Evolutionary conservation across 2,888 invertebrate species (phyloP), one percentile per base, ranked within the genome.

Genomic region (Drosophila yooni): DNA sequence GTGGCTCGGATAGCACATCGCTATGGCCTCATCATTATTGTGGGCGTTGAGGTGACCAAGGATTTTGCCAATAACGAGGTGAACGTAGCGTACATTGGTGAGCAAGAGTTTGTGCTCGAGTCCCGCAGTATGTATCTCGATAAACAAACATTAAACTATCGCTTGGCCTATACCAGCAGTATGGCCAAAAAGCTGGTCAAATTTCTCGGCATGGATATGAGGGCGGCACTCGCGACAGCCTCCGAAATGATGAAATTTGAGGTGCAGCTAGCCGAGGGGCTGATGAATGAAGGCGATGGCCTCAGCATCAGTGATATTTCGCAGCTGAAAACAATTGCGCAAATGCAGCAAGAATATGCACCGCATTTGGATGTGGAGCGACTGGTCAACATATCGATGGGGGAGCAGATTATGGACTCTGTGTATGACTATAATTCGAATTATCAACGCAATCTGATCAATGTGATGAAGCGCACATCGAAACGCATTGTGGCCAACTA

Each of bases 401-500:
- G 84, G 1, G 74, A 84, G 4, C 63, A 74, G 1, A 34, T 91
- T 11, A 68, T 50, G 0, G 86, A 72, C 4, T 58, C 78, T 1
- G 66, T 92, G 0, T 91, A 92, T 46, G 82, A 92, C 56, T 81
- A 60, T 33, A 79, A 76, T 27, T 62, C 76, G 0, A 54, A 58
- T 1, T 92, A 91, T 70, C 88, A 88, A n/a, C 4, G 29, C 13
- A 91, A 93, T 70, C 46, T 92, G 3, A 69, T 87, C 2, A 46
- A 76, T 11, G 75, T 90, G 2, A 46, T 91, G 0, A 25, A 34
- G 7, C 21, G 48, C 1, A 89, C 90, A 0, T 75, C 91, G 1
- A 82, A 79, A 5, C 70, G 72, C 0, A 74, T 71, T 7, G 33
- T 93, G 11, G 93, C 92, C 38, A 92, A 92, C 76, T 92, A 93